Percentiles rank a stretch among this genome's conserved stretches.
These are phyloP conservation scores for Trilocha varians DNA, from an alignment of 2,888 invertebrate genomes.

Conservation along the genomic window DNA sequence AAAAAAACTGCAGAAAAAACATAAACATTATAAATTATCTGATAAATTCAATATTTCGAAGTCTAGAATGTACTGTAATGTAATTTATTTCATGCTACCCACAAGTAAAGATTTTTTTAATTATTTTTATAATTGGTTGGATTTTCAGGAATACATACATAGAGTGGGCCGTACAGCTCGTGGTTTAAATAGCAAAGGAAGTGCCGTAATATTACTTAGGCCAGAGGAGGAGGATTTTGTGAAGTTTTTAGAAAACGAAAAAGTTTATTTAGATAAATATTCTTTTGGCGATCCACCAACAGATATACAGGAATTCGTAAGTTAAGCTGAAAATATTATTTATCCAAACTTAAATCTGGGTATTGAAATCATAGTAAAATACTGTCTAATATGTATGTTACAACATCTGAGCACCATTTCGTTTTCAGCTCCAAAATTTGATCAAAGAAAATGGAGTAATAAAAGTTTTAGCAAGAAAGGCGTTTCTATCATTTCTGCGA, in stretches of 20 bases:
- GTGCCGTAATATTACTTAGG: conserved; percentile 92
- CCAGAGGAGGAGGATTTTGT: conserved; percentile 96
- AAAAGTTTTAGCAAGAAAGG: conserved; percentile 92
- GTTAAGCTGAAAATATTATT: too few relatives aligned
- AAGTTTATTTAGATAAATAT: conserved; percentile 93
- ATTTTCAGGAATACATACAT: conserved; percentile 95
- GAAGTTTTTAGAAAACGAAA: conserved; percentile 88
- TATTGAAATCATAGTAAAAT: too few relatives aligned
- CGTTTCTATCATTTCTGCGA: conserved; percentile 93
- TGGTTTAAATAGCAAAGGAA: conserved; percentile 91
- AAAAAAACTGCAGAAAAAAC: too few relatives aligned
- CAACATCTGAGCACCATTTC: conserved; percentile 2
- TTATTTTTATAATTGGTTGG: too few relatives aligned
- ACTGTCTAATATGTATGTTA: too few relatives aligned
- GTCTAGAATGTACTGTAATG: too few relatives aligned
- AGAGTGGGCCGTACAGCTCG: conserved; percentile 97
- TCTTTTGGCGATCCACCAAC: conserved; percentile 40
- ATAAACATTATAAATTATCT: too few relatives aligned
- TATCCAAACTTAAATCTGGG: too few relatives aligned
- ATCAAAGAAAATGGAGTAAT: conserved; percentile 93
- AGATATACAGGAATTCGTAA: conserved; percentile 52
- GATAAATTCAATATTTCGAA: too few relatives aligned
- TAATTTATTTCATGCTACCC: too few relatives aligned
- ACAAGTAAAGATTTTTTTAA: too few relatives aligned
- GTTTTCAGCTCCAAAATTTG: conserved; percentile 88